Conservation (phyloP, 2,113 vertebrate genomes). For the Lasiurus cinereus region DNA sequence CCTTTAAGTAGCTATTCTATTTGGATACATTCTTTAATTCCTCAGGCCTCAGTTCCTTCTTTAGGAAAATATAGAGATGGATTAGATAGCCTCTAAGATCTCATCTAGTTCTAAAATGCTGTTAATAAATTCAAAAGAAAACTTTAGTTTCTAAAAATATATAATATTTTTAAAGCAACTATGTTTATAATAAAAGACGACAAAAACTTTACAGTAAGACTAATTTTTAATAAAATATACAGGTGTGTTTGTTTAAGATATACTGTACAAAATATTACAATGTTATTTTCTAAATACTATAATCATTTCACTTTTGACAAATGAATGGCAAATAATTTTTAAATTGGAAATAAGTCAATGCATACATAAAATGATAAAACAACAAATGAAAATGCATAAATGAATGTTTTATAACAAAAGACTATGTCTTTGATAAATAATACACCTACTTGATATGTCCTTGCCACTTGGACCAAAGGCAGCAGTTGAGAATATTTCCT, state of each 20-base stretch:
- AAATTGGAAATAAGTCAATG: background rate
- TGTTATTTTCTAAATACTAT: background rate
- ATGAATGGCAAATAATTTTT: slow-evolving; percentile 13
- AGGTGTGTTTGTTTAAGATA: background rate
- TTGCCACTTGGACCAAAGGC: background rate
- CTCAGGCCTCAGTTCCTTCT: background rate
- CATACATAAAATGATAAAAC: background rate
- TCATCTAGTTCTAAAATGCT: background rate
- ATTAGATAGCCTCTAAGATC: background rate
- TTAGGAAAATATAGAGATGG: background rate
- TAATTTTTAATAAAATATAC: background rate
- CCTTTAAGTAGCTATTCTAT: background rate
- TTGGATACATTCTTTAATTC: slow-evolving; percentile 28
- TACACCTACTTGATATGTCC: background rate
- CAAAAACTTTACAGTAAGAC: slow-evolving; percentile 60
- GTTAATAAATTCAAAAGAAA: background rate
- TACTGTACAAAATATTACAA: background rate
- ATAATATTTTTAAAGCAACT: slow-evolving; percentile 13
- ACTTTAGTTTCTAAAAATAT: slow-evolving; percentile 3
- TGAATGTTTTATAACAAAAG: background rate
- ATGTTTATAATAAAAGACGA: background rate
- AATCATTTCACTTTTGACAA: background rate
- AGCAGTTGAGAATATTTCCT: background rate
- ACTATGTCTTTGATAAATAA: background rate
- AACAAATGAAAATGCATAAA: background rate